These are phyloP conservation scores for Gopherus flavomarginatus DNA, from an alignment of 2,113 vertebrate genomes.

Conservation along the genomic window DNA sequence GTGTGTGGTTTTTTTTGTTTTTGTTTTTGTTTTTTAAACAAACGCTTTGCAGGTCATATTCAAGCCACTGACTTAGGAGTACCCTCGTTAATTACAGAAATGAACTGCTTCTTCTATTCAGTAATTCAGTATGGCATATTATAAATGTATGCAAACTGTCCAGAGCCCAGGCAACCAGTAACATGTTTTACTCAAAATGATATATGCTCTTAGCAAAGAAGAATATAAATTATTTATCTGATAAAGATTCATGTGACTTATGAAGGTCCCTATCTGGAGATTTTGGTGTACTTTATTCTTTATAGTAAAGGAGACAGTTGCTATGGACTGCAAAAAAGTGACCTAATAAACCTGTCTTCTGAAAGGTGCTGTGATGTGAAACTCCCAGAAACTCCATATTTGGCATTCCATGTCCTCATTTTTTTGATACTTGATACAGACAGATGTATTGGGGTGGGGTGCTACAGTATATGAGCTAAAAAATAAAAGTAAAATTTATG, in stretches of 20 bases:
- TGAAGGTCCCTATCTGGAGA: not conserved
- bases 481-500: not conserved
- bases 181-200: not conserved
- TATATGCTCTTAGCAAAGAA: not conserved
- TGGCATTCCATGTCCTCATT: not conserved
- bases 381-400: not conserved
- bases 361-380: not conserved
- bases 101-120: not conserved
- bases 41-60: not conserved
- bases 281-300: not conserved
- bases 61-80: not conserved
- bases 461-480: not conserved
- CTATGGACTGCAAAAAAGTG: not conserved
- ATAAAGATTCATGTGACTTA: not conserved
- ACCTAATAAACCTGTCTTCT: not conserved
- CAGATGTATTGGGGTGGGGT: not conserved
- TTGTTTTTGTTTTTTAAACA: not conserved
- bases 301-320: not conserved
- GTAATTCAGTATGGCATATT: not conserved
- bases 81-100: not conserved
- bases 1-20: no score
- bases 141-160: not conserved
- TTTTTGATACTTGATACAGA: not conserved
- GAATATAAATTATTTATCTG: not conserved
- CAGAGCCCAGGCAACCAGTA: not conserved